These are phyloP conservation scores for Pempheris klunzingeri DNA, from an alignment of 2,797 vertebrate genomes.

Conservation along the genomic window DNA sequence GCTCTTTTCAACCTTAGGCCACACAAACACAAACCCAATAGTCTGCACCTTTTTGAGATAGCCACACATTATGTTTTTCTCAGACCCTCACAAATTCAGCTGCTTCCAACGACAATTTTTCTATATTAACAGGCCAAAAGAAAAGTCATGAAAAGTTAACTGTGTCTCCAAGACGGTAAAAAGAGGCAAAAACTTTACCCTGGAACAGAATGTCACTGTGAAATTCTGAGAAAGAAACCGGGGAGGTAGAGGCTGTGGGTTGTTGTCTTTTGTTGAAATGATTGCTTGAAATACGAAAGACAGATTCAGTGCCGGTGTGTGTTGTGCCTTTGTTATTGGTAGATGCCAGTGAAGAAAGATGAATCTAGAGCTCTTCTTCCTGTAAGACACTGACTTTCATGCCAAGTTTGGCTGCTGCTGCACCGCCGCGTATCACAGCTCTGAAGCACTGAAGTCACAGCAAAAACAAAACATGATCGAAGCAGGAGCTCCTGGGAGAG, in stretches of 20 bases:
- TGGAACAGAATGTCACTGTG: slow-evolving; percentile 29
- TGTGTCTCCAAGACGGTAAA: slow-evolving; percentile 36
- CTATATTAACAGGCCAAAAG: slow-evolving; percentile 33
- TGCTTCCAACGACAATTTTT: slow-evolving; percentile 15
- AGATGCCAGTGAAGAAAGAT: slow-evolving; percentile 41
- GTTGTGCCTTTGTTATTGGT: slow-evolving; percentile 45
- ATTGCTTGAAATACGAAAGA: slow-evolving; percentile 53
- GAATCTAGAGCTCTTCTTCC: slow-evolving; percentile 46
- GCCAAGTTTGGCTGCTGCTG: slow-evolving; percentile 50
- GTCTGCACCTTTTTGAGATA: no score
- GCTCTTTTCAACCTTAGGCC: no score
- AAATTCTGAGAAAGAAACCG: slow-evolving; percentile 39
- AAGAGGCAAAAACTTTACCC: slow-evolving; percentile 42
- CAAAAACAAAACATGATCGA: slow-evolving; percentile 27
- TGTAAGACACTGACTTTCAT: slow-evolving; percentile 57
- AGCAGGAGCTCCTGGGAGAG: slow-evolving; percentile 43
- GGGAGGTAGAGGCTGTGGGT: slow-evolving; percentile 23
- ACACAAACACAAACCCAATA: no score
- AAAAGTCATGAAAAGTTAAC: slow-evolving; percentile 53
- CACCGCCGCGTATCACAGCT: slow-evolving; percentile 37
- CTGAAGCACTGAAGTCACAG: slow-evolving; percentile 33
- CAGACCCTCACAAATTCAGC: background rate
- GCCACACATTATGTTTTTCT: no score
- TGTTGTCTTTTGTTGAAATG: slow-evolving; percentile 50
- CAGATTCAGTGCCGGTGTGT: slow-evolving; percentile 8